Evolutionary conservation across 2,888 invertebrate genomes (phyloP), one percentile per base, ranked within the genome.

Genomic region (Chaetogeoica ovagalla): DNA sequence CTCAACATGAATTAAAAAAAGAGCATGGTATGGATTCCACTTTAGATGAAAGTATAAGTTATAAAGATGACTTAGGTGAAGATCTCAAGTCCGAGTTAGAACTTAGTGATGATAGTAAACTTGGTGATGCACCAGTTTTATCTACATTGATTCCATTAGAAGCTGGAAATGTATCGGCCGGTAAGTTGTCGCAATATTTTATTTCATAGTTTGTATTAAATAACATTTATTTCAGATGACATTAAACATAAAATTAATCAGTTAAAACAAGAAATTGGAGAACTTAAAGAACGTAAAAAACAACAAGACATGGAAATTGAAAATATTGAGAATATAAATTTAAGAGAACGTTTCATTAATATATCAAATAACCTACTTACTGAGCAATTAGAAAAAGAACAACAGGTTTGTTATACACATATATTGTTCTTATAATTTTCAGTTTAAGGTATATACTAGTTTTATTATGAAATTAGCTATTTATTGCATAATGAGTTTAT

Each of bases 301-400:
- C 91, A 93, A 84, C 95, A 94, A 83, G 94, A 95, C 84, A 89
- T 91, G 83, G 94, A 95, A 86, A 92, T 96, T 82, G 90, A 92
- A 37, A 92, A 91, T 68, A 94, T 95, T 85, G 95, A 95, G 85
- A 96, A 96, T 86, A 88, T 91, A 82, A 93, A 94, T 17, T 86
- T 96, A 19, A 88, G 93, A 70, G 94, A 95, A 86, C 88, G 96
- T 76, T 93, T 97, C 86, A 92, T 93, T 85, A 92, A 93, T 83
- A 92, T 91, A 74, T 87, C 96, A 43, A 93, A 95, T 83, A 91
- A 92, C 84, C 87, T 96, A 17, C 89, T 93, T 83, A 85, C 86
- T 52, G 94, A 95, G 85, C 92, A 94, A 83, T 89, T 92, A 84
- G 93, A 92, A 84, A 92, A 93, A 83, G 93, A 94, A 86, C 84